Percentiles rank a stretch among this genome's conserved stretches.
These are phyloP conservation scores for Dinoponera quadriceps DNA, from an alignment of 1,140 invertebrate genomes.

Conservation along the genomic window DNA sequence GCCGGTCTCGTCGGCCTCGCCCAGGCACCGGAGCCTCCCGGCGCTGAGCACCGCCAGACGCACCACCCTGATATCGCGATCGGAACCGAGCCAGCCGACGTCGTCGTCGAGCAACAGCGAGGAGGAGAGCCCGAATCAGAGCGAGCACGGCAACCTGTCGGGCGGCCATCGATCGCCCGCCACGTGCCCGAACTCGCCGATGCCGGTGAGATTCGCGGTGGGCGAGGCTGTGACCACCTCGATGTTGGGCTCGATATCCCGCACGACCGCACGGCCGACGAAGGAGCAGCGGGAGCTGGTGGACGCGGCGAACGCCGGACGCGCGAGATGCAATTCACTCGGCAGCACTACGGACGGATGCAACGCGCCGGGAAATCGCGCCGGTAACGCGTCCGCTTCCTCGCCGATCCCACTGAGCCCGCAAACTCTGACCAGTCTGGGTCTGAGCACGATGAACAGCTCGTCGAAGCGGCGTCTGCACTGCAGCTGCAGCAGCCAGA, in stretches of 20 bases:
- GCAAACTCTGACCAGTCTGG: conserved; percentile 88
- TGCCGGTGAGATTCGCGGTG: conserved; percentile 88
- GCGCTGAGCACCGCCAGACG: conserved; percentile 69
- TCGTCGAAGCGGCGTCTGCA: conserved; percentile 82
- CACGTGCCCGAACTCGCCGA: conserved; percentile 81
- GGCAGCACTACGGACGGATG: conserved; percentile 74
- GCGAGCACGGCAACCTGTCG: not conserved
- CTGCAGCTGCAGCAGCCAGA: conserved; percentile 91
- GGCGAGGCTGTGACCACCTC: conserved; percentile 88
- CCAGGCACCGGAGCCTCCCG: conserved; percentile 83
- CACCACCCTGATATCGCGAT: conserved; percentile 51
- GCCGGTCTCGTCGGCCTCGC: conserved; percentile 76
- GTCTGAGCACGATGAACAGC: conserved; percentile 83
- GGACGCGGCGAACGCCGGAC: conserved; percentile 64
- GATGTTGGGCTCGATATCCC: conserved; percentile 64
- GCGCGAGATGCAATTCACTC: conserved; percentile 83
- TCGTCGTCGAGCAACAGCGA: conserved; percentile 58
- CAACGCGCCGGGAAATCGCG: conserved; percentile 63
- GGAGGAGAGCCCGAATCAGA: conserved; percentile 50
- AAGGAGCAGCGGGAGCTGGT: conserved; percentile 64
- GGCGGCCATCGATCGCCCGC: conserved; percentile 77
- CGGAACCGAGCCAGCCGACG: conserved; percentile 7
- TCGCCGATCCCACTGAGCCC: conserved; percentile 86
- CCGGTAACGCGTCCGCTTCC: conserved; percentile 73
- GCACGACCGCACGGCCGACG: conserved; percentile 20